Conservation (phyloP, 2,113 vertebrate species). For the Burhinus bistriatus region DNA sequence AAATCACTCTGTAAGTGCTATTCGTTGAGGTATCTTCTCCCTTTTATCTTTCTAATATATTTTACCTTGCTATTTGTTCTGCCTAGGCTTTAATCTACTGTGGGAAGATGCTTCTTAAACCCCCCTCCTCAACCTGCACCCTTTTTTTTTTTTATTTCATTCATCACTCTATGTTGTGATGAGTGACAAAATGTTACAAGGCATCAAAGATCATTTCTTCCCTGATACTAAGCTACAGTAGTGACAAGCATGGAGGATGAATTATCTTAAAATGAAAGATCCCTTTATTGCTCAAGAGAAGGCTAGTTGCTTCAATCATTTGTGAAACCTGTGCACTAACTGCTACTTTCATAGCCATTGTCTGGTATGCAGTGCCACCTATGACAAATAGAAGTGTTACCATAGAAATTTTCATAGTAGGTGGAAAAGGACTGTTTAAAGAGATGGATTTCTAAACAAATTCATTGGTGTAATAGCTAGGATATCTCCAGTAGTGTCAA, state of each 20-base stretch:
- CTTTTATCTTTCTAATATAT: not conserved
- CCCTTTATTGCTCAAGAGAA: not conserved
- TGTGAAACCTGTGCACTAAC: not conserved
- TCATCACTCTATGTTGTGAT: not conserved
- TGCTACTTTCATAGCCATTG: not conserved
- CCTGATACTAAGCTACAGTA: not conserved
- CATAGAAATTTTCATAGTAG: not conserved
- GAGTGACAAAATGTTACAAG: not conserved
- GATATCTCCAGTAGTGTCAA: not conserved
- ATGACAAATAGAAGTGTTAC: not conserved
- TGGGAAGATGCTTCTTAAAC: not conserved
- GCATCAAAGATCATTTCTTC: not conserved
- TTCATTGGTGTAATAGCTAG: not conserved
- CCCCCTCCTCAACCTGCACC: fast-evolving
- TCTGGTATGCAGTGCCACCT: not conserved
- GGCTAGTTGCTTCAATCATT: not conserved
- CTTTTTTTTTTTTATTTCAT: not conserved
- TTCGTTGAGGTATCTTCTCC: not conserved
- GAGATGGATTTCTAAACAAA: not conserved
- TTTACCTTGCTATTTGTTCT: conserved; percentile 5
- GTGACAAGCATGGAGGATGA: not conserved
- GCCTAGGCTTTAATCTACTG: not conserved
- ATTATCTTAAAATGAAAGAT: not conserved
- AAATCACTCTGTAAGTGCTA: not conserved
- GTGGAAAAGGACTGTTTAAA: not conserved